Conservation (phyloP, 1,140 invertebrate species). For the Drosophila dunni region DNA sequence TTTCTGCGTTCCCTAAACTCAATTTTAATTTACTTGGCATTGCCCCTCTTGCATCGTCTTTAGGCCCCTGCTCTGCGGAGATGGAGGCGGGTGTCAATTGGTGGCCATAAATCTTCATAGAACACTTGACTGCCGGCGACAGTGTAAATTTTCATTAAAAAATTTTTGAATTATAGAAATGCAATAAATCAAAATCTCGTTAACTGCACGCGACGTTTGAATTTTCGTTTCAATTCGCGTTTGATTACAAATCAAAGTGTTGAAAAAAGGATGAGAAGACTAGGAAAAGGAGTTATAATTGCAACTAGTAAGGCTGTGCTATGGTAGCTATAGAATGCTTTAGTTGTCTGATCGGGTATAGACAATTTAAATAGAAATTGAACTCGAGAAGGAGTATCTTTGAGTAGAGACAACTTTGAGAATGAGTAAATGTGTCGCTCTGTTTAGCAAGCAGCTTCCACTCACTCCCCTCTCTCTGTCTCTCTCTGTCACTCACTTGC, state of each 20-base stretch:
- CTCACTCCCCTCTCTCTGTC: not conserved
- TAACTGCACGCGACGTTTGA: constrained; percentile 63
- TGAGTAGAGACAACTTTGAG: constrained; percentile 8
- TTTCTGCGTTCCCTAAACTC: constrained; percentile 21
- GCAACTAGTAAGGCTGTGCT: no score
- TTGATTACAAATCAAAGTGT: constrained; percentile 32
- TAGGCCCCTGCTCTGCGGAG: constrained; percentile 46
- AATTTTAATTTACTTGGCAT: constrained; percentile 62
- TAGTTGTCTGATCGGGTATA: no score
- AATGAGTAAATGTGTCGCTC: constrained; percentile 34
- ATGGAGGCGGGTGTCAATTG: constrained; percentile 68
- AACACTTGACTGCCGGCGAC: constrained; percentile 73
- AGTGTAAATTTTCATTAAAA: constrained; percentile 73
- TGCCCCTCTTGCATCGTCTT: not conserved
- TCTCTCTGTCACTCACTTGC: not conserved
- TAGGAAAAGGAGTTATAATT: not conserved
- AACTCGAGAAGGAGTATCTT: not conserved
- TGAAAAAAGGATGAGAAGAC: constrained; percentile 9
- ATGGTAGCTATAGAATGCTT: no score
- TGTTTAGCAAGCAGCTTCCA: constrained; percentile 32
- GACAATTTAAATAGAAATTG: not conserved
- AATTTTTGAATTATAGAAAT: constrained; percentile 66
- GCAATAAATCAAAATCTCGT: constrained; percentile 77
- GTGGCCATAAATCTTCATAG: constrained; percentile 76
- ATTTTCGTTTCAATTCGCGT: constrained; percentile 63